Percentiles rank a stretch among this genome's conserved stretches.
Evolutionary conservation across 37 sponge, comb jelly and placozoan species (phyloP).

Genomic region (Eunapius fragilis): DNA sequence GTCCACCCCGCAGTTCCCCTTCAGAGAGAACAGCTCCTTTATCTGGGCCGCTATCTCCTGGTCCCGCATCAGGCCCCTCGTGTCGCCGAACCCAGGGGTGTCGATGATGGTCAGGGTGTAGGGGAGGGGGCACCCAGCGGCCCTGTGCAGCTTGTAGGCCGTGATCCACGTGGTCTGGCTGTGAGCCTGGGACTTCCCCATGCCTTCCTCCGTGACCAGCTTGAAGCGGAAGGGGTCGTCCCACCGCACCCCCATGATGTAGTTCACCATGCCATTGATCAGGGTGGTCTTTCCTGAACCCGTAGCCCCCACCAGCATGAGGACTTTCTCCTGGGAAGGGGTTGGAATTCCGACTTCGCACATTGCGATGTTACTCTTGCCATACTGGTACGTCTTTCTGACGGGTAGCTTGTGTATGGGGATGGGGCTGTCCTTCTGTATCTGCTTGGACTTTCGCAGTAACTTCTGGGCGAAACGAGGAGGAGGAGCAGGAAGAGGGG

Average conservation of each 20-base stretch:
- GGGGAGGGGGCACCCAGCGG: conserved; percentile 10
- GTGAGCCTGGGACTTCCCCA: conserved; percentile 20
- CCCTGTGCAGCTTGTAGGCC: conserved; percentile 61
- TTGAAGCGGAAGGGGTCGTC: conserved; percentile 75
- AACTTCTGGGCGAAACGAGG: not conserved
- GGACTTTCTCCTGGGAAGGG: conserved; percentile 37
- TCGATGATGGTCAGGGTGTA: conserved; percentile 73
- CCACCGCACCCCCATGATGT: conserved; percentile 72
- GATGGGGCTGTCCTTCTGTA: not conserved
- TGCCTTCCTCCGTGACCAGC: conserved; percentile 34
- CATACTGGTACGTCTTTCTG: not conserved
- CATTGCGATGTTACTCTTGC: not conserved
- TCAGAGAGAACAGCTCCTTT: conserved; percentile 50
- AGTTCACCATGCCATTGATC: conserved; percentile 76
- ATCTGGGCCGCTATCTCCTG: conserved; percentile 34
- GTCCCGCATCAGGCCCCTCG: conserved; percentile 59
- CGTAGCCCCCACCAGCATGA: conserved; percentile 83
- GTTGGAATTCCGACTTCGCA: not conserved
- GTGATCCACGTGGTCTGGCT: conserved; percentile 68
- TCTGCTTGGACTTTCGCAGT: not conserved
- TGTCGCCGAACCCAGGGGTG: conserved; percentile 85
- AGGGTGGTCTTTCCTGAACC: conserved; percentile 84
- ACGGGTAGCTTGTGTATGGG: not conserved
- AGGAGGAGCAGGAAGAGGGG: no score
- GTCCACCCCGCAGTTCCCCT: conserved; percentile 38